Evolutionary conservation across 1,140 invertebrate genomes (phyloP), one percentile per base, ranked within the genome.

Genomic region (Drosophila bocki): DNA sequence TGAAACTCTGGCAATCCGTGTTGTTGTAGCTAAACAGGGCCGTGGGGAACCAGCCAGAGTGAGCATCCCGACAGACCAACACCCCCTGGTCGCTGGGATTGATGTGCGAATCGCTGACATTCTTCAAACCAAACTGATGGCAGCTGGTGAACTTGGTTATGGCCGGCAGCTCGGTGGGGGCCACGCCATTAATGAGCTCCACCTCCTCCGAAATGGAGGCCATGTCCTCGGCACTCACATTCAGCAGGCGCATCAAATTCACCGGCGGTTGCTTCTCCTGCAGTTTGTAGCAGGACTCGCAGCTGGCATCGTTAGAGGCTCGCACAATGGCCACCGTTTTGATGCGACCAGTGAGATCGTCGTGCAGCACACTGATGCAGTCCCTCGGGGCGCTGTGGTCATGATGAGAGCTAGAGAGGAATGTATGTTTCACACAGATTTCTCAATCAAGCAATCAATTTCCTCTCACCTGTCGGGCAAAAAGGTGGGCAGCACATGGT

Each of bases 401-500:
- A 15, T 76, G 35, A 26, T 59, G 15, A 0, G 51, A 51, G 11
- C 75, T 91, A 44, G 0, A 19, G 41, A 8, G 32, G 29, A 11
- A 11, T 13, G 35, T 7, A 11, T 6, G 2, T 26, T 26, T 42
- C 37, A 37, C 7, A 45, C 6, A 12, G 9, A 22, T 9, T 12
- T 35, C 2, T 1, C 41, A 1, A 11, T 6, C 0, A 0, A 6
- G 26, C 4, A 17, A 48, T 29, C 3, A 29, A n/a, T 48, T 48
- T 29, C 15, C 47, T 48, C 0, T 48, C 0, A 48, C 47, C 45
- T 65, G 15, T 91, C 82, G 7, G 91, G 91, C 64, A 92, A 35
- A 39, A 93, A 94, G 15, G 94, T 94, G 7, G 96, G 95, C 82
- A 95, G 94, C 7, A 96, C 94, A 80, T 96, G 93, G 85, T 94